A percentile compares a stretch with the other conserved stretches of the same genome.
Evolutionary conservation across 2,797 vertebrate genomes (phyloP).

Genomic region (Pelochelys cantorii): DNA sequence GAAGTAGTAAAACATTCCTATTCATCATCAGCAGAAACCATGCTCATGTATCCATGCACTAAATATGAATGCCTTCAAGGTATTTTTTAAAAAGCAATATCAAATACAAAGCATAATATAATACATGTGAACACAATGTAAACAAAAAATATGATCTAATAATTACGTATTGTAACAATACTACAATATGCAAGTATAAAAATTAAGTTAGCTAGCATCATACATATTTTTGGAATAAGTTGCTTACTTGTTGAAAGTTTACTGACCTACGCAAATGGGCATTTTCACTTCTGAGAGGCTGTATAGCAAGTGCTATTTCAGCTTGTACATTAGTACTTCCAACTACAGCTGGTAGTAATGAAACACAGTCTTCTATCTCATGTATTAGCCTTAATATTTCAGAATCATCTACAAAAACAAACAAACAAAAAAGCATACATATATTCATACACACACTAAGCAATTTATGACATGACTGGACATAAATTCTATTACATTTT

Average conservation of each 20-base stretch:
- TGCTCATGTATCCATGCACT: not conserved
- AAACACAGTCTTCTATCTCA: conserved; percentile 85
- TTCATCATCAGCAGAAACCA: not conserved
- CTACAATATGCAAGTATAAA: not conserved
- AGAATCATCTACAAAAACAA: conserved; percentile 77
- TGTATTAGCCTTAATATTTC: conserved; percentile 84
- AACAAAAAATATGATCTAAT: not conserved
- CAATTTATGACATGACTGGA: not conserved
- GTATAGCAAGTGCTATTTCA: conserved; percentile 83
- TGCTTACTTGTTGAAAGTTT: accelerated
- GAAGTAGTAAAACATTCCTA: not conserved
- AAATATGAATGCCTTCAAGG: not conserved
- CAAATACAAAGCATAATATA: not conserved
- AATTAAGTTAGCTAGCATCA: not conserved
- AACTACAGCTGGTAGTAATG: conserved; percentile 76
- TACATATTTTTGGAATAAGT: accelerated
- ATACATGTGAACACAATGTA: not conserved
- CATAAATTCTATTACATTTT: not conserved
- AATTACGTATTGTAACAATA: not conserved
- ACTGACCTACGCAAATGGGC: conserved; percentile 86
- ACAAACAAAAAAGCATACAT: not conserved
- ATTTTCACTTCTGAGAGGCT: conserved; percentile 88
- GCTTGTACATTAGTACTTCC: conserved; percentile 75
- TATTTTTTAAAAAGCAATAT: not conserved
- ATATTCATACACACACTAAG: not conserved